A percentile compares a stretch with the other conserved stretches of the same genome.
phyloP scores from a whole-genome alignment of 2,888 invertebrate genomes.

The Lymantria monacha region DNA sequence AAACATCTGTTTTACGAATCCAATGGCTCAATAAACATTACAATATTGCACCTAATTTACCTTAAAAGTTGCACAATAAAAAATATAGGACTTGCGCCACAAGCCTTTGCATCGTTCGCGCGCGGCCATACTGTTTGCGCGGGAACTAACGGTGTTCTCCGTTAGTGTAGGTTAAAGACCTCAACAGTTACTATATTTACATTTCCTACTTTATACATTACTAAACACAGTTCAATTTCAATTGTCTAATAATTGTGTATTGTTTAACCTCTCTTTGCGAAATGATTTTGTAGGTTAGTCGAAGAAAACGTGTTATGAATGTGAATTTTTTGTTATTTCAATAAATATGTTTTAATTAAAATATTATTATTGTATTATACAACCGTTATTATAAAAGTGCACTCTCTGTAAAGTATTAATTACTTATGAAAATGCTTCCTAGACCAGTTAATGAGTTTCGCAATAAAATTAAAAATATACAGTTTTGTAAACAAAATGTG shows the following conservation, averaged over 20 bases:
- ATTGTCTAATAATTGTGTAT: conserved; percentile 15
- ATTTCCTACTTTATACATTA: conserved; percentile 15
- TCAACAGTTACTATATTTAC: conserved; percentile 23
- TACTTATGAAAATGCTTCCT: background rate
- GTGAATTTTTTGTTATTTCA: conserved; percentile 2
- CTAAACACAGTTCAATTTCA: conserved; percentile 25
- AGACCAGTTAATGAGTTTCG: background rate
- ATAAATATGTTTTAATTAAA: background rate
- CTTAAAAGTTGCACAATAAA: conserved; percentile 18
- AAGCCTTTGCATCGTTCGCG: conserved; percentile 29
- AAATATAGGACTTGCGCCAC: conserved; percentile 34
- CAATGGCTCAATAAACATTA: conserved; percentile 3
- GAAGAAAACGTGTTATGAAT: conserved; percentile 7
- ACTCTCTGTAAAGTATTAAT: background rate
- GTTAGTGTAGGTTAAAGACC: conserved; percentile 51
- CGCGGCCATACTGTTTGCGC: conserved; percentile 53
- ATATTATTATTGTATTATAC: background rate
- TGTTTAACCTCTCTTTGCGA: conserved; percentile 35
- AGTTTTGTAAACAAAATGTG: background rate
- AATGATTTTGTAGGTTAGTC: conserved; percentile 24
- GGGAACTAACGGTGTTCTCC: conserved; percentile 53
- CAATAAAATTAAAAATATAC: background rate
- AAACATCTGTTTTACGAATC: background rate
- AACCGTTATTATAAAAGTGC: background rate
- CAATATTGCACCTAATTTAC: conserved; percentile 9